Evolutionary conservation across 2,888 invertebrate species (phyloP).

Genomic region (Bimastos eiseni): DNA sequence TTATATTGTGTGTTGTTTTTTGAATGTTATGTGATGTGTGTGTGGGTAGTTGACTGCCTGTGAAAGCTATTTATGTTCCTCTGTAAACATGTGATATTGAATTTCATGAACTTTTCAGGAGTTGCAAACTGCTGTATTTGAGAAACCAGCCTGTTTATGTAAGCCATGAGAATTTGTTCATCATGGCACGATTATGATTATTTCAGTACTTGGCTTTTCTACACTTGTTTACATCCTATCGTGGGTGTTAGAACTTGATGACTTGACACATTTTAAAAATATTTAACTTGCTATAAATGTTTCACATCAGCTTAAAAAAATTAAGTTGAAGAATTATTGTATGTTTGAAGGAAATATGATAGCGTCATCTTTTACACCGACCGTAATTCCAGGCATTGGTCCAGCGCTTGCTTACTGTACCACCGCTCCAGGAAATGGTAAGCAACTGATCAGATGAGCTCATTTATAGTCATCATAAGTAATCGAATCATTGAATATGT

Average conservation of each 20-base stretch:
- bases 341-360: constrained; percentile 28
- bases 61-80: background rate
- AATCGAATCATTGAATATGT: background rate
- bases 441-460: background rate
- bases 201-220: background rate
- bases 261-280: background rate
- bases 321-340: background rate
- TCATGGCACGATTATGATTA: background rate
- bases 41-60: background rate
- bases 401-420: constrained; percentile 37
- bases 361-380: constrained; percentile 32
- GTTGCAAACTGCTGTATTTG: background rate
- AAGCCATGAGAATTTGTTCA: background rate
- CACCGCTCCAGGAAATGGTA: constrained; percentile 28
- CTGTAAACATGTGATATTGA: background rate
- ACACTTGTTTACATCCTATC: background rate
- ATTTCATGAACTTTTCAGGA: background rate
- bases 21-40: background rate
- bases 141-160: background rate
- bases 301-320: background rate
- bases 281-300: background rate
- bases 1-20: background rate
- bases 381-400: constrained; percentile 36
- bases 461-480: background rate
- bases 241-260: background rate